Percentiles rank a stretch among this genome's conserved stretches.
Conservation (phyloP, 2,888 invertebrate genomes). For the Alviniconcha strummeri region DNA sequence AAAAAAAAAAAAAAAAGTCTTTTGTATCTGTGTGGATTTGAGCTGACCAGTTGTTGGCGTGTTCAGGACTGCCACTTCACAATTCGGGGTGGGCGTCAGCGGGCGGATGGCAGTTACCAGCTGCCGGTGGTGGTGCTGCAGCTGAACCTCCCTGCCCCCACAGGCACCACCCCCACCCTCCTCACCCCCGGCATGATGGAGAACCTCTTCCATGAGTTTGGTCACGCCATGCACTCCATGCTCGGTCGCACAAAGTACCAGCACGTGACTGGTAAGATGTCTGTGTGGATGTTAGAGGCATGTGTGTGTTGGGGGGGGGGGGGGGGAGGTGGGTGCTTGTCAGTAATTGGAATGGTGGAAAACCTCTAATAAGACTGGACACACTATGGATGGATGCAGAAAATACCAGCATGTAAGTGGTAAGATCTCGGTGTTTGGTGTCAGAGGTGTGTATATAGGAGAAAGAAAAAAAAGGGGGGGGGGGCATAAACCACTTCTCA, state of each 20-base stretch:
- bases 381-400: no score
- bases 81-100: constrained; percentile 91
- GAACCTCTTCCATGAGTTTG: constrained; percentile 98
- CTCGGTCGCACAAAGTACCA: constrained; percentile 95
- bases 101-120: constrained; percentile 87
- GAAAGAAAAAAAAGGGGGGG: no score
- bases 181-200: constrained; percentile 90
- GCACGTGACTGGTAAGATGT: constrained; percentile 85
- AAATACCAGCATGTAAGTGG: no score
- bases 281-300: neutral
- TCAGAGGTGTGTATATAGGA: no score
- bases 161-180: constrained; percentile 86
- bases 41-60: neutral
- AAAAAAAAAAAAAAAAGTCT: no score
- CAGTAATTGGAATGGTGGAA: constrained; percentile 83
- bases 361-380: constrained; percentile 93
- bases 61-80: constrained; percentile 96
- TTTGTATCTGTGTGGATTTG: no score
- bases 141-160: constrained; percentile 85
- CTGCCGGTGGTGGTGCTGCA: constrained; percentile 94
- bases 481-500: no score
- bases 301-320: neutral
- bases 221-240: constrained; percentile 99
- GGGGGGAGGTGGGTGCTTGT: no score
- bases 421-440: no score